Conservation (phyloP, 2,888 invertebrate species). For the Spodoptera picta region DNA sequence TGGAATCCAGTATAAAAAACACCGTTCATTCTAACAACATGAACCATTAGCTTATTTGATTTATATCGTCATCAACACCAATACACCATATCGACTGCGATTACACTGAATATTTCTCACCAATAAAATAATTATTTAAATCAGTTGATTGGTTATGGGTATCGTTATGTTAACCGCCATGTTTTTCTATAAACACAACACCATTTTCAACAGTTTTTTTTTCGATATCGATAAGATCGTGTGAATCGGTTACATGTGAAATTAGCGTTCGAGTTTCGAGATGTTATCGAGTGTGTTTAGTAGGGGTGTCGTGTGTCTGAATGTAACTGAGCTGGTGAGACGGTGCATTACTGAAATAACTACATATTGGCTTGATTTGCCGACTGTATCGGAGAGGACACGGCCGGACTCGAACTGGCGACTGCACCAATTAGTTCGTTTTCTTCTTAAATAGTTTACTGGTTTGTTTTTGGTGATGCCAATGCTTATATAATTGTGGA, state of each 20-base stretch:
- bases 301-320: conserved; percentile 49
- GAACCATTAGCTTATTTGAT: conserved; percentile 40
- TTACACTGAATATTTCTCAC: conserved; percentile 42
- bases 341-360: conserved; percentile 70
- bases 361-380: conserved; percentile 58
- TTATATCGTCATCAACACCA: conserved; percentile 41
- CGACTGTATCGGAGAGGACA: conserved; percentile 41
- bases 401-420: conserved; percentile 36
- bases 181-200: conserved; percentile 36
- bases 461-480: conserved; percentile 16
- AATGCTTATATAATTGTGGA: background rate
- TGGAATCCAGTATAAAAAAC: conserved; percentile 6
- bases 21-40: conserved; percentile 8
- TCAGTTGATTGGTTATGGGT: conserved; percentile 50
- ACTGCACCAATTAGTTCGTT: conserved; percentile 46
- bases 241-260: conserved; percentile 44
- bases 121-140: conserved; percentile 57
- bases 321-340: conserved; percentile 60
- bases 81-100: conserved; percentile 29
- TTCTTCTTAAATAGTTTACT: conserved; percentile 47
- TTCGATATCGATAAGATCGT: conserved; percentile 46
- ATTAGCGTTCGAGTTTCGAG: conserved; percentile 41
- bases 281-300: conserved; percentile 32
- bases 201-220: conserved; percentile 33
- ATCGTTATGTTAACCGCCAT: conserved; percentile 42